Conservation (phyloP, 2,888 invertebrate genomes). For the Prenolepis imparis region DNA sequence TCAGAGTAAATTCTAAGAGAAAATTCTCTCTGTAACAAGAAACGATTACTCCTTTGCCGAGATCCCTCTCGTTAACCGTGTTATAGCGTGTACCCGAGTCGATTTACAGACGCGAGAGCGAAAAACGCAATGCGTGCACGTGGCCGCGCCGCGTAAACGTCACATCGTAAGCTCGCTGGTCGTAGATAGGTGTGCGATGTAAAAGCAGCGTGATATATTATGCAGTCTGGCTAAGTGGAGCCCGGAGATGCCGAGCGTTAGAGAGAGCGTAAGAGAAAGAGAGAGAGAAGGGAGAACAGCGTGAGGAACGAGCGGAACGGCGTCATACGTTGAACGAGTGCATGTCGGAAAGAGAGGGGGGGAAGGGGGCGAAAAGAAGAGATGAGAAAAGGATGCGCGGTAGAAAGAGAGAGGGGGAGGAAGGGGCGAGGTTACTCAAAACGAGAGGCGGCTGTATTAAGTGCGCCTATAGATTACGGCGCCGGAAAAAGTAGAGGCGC, state of each 20-base stretch:
- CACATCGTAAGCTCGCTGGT: constrained; percentile 21
- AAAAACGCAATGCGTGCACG: constrained; percentile 56
- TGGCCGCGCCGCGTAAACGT: constrained; percentile 53
- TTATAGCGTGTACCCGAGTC: too few species aligned
- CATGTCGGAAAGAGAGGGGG: constrained; percentile 7
- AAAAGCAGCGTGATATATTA: constrained; percentile 82
- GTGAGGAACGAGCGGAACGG: constrained; percentile 50
- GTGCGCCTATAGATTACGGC: constrained; percentile 85
- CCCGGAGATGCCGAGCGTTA: constrained; percentile 68
- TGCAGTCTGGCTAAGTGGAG: constrained; percentile 82
- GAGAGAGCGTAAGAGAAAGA: constrained; percentile 42
- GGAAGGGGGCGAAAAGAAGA: constrained; percentile 40
- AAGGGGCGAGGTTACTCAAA: constrained; percentile 74
- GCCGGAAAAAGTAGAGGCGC: constrained; percentile 74
- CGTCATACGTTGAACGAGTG: constrained; percentile 44
- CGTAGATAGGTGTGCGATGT: constrained; percentile 53
- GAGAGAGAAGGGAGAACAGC: constrained; percentile 39
- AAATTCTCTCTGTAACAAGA: too few species aligned
- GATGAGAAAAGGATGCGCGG: constrained; percentile 38
- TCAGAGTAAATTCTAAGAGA: too few species aligned
- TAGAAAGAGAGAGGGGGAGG: constrained; percentile 61
- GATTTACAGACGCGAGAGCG: too few species aligned
- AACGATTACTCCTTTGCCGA: too few species aligned
- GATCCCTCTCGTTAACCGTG: too few species aligned
- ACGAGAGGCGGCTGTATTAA: constrained; percentile 84